These are phyloP conservation scores for Lordiphosa stackelbergi DNA, from an alignment of 1,140 invertebrate species.

Conservation along the genomic window DNA sequence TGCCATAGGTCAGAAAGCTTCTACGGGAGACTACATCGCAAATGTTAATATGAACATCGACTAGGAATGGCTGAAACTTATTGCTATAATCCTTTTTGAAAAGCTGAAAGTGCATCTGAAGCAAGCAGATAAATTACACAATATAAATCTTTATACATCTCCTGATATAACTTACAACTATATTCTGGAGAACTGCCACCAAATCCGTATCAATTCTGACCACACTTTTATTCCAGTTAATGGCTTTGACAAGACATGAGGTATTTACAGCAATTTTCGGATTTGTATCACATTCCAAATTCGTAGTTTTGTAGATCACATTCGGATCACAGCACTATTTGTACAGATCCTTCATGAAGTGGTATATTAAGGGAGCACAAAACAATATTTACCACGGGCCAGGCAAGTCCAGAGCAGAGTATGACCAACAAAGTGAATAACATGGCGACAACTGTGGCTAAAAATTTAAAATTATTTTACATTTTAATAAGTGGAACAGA, in stretches of 20 bases:
- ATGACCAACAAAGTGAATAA: too few relatives aligned
- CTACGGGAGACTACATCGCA: slow-evolving; percentile 23
- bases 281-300: slow-evolving; percentile 12
- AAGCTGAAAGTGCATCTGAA: slow-evolving; percentile 8
- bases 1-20: slow-evolving; percentile 19
- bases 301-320: slow-evolving; percentile 19
- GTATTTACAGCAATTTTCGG: slow-evolving; percentile 5
- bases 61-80: slow-evolving; percentile 40
- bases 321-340: background rate
- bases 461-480: too few relatives aligned
- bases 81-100: slow-evolving; percentile 35
- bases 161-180: slow-evolving; percentile 10
- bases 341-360: background rate
- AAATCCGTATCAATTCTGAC: slow-evolving; percentile 21
- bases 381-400: too few relatives aligned
- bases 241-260: slow-evolving; percentile 15
- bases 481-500: too few relatives aligned
- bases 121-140: background rate
- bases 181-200: slow-evolving; percentile 10
- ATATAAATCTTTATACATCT: background rate
- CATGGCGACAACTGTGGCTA: too few relatives aligned
- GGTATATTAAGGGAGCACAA: too few relatives aligned
- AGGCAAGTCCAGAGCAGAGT: too few relatives aligned
- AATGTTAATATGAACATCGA: slow-evolving; percentile 16
- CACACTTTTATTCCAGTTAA: slow-evolving; percentile 24